These are phyloP conservation scores for Suncus etruscus DNA, from an alignment of 2,113 vertebrate genomes.

Conservation along the genomic window DNA sequence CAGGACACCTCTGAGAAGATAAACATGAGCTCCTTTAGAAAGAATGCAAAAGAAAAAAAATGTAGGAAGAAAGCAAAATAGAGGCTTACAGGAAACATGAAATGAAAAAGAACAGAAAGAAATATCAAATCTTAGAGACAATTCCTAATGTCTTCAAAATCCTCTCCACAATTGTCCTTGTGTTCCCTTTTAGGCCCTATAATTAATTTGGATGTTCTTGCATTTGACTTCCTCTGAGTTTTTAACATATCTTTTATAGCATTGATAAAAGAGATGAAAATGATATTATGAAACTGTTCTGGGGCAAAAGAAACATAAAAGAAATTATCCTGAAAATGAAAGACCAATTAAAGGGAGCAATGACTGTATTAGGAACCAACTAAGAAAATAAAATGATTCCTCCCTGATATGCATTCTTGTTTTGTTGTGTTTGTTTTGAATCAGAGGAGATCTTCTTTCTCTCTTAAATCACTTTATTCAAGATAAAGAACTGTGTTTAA, in stretches of 20 bases:
- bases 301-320: not conserved
- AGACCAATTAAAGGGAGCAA: not conserved
- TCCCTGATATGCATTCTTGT: not conserved
- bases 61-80: not conserved
- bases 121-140: constrained; percentile 9
- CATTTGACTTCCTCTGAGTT: constrained; percentile 30
- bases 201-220: constrained; percentile 45
- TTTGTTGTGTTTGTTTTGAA: not conserved
- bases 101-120: not conserved
- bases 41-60: not conserved
- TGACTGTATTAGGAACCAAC: not conserved
- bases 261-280: constrained; percentile 15
- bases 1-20: not conserved
- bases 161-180: not conserved
- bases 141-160: constrained; percentile 51
- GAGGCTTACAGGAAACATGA: not conserved
- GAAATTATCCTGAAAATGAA: constrained; percentile 19
- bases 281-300: not conserved
- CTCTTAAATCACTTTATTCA: constrained; percentile 36
- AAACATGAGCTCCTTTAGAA: not conserved
- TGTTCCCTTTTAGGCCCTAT: not conserved
- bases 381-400: constrained; percentile 30
- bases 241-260: constrained; percentile 46
- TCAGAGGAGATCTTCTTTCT: not conserved
- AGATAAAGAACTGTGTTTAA: not conserved